Evolutionary conservation across 2,797 vertebrate genomes (phyloP).

Genomic region (Karalla daura): DNA sequence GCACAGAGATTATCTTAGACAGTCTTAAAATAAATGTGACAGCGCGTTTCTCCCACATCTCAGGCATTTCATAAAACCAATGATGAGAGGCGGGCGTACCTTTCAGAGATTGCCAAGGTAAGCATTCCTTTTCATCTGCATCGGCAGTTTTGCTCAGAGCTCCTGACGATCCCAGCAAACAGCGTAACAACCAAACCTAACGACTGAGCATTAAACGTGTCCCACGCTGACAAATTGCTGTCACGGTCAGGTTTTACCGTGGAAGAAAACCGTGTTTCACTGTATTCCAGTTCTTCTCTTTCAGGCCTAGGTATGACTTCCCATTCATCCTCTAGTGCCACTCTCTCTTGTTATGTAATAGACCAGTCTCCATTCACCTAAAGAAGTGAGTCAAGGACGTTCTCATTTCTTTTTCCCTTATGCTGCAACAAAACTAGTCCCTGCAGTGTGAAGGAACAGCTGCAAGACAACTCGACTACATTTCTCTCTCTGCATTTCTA

Average conservation of each 20-base stretch:
- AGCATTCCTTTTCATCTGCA: constrained; percentile 40
- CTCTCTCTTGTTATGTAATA: constrained; percentile 48
- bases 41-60: constrained; percentile 42
- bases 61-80: constrained; percentile 91
- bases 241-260: background rate
- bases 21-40: background rate
- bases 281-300: constrained; percentile 13
- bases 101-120: constrained; percentile 90
- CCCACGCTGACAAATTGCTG: background rate
- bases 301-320: constrained; percentile 23
- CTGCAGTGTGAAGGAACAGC: constrained; percentile 6
- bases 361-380: constrained; percentile 11
- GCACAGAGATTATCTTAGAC: constrained; percentile 23
- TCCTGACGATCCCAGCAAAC: background rate
- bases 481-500: constrained; percentile 1
- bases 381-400: constrained; percentile 52
- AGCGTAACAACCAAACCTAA: constrained; percentile 5
- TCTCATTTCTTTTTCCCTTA: constrained; percentile 31
- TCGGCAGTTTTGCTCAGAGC: background rate
- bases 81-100: constrained; percentile 82
- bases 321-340: constrained; percentile 41
- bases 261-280: background rate
- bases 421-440: constrained; percentile 17
- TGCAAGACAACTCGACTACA: background rate
- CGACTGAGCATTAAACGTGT: constrained; percentile 15